Conservation (phyloP, 1,140 invertebrate genomes). For the Macrotrachela quadricornifera region DNA sequence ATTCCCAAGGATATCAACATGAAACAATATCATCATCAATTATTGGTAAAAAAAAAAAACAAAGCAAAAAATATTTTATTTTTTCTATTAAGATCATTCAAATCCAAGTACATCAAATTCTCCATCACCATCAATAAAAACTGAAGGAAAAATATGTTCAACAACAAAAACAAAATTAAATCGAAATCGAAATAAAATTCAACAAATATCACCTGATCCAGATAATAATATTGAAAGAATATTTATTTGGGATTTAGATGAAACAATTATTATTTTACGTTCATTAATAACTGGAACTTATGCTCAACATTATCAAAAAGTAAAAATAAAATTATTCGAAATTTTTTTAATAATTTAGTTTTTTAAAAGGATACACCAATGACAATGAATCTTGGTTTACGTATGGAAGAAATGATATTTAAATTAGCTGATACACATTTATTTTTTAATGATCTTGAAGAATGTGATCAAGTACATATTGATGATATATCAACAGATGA, state of each 20-base stretch:
- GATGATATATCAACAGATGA: slow-evolving; percentile 88
- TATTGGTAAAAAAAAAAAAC: too few species aligned
- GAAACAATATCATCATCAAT: too few species aligned
- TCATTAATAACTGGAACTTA: slow-evolving; percentile 68
- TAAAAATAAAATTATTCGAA: slow-evolving; percentile 16
- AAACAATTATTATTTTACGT: slow-evolving; percentile 89
- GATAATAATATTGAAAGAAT: slow-evolving; percentile 63
- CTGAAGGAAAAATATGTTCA: too few species aligned
- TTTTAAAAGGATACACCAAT: slow-evolving; percentile 20
- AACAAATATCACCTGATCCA: slow-evolving; percentile 40
- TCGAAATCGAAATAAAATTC: neutral
- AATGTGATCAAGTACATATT: slow-evolving; percentile 92
- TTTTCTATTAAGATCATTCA: too few species aligned
- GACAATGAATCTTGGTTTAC: slow-evolving; percentile 44
- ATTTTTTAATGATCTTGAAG: slow-evolving; percentile 90
- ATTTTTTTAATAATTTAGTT: slow-evolving; percentile 2
- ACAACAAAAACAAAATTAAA: too few species aligned
- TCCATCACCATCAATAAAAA: too few species aligned
- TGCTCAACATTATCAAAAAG: slow-evolving; percentile 66
- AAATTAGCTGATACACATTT: slow-evolving; percentile 79
- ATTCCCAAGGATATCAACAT: too few species aligned
- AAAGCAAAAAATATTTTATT: too few species aligned
- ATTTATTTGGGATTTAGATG: slow-evolving; percentile 93
- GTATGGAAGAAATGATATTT: slow-evolving; percentile 88
- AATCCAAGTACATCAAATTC: too few species aligned